A percentile compares a stretch with the other conserved stretches of the same genome.
Evolutionary conservation across 1,140 invertebrate species (phyloP).

Genomic region (Drosophila bifasciata): DNA sequence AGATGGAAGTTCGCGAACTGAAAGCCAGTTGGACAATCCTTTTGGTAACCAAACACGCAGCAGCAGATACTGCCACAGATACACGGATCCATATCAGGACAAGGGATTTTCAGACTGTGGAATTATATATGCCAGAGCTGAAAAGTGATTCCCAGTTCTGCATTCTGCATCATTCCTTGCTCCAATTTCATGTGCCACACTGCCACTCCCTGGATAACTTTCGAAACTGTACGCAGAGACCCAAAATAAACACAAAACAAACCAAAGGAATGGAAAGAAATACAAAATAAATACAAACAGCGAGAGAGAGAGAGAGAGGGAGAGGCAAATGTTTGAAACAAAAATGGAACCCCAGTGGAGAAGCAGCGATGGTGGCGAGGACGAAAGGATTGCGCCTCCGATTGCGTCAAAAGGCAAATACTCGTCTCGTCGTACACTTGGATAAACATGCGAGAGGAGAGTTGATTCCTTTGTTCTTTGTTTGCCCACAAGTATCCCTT

Average conservation of each 20-base stretch:
- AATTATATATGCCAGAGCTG: not conserved
- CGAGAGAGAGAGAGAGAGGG: not conserved
- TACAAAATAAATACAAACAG: too few species aligned
- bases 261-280: constrained; percentile 17
- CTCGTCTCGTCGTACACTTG: constrained; percentile 21
- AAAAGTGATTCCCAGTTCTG: not conserved
- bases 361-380: constrained; percentile 56
- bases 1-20: not conserved
- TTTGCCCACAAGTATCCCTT: constrained; percentile 69
- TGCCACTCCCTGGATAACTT: constrained; percentile 14
- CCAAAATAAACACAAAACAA: constrained; percentile 50
- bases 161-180: constrained; percentile 17
- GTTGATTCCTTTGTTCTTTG: constrained; percentile 33
- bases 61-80: too few species aligned
- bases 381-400: constrained; percentile 82
- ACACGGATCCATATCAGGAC: too few species aligned
- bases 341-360: constrained; percentile 33
- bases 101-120: not conserved
- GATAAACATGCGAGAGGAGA: constrained; percentile 36
- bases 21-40: constrained; percentile 6
- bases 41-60: not conserved
- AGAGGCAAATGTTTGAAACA: not conserved
- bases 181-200: constrained; percentile 17
- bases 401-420: constrained; percentile 55
- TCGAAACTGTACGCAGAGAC: constrained; percentile 48